Conservation (phyloP, 2,888 invertebrate genomes). For the Eristalis tenax region DNA sequence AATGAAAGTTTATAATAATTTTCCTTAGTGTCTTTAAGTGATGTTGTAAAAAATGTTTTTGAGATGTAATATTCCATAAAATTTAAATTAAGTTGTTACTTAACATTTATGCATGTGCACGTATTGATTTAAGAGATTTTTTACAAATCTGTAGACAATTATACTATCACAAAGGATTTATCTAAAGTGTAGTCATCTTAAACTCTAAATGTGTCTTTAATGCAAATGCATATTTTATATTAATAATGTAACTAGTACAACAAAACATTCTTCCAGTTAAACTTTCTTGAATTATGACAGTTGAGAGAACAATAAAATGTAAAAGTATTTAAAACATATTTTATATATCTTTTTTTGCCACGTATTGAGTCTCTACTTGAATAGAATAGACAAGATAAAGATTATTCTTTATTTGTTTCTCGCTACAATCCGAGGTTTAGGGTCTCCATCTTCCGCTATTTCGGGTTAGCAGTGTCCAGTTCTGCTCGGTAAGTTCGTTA, state of each 20-base stretch:
- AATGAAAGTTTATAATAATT: slow-evolving; percentile 10
- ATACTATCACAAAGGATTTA: slow-evolving; percentile 31
- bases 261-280: slow-evolving; percentile 53
- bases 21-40: slow-evolving; percentile 35
- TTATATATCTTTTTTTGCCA: neutral
- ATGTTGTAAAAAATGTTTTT: slow-evolving; percentile 32
- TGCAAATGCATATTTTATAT: slow-evolving; percentile 16
- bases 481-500: too few relatives aligned
- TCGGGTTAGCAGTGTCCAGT: too few relatives aligned
- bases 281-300: slow-evolving; percentile 17
- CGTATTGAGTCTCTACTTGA: too few relatives aligned
- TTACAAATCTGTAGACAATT: slow-evolving; percentile 34
- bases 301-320: slow-evolving; percentile 8
- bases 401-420: too few relatives aligned
- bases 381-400: too few relatives aligned
- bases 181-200: neutral
- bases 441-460: rapidly evolving
- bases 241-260: slow-evolving; percentile 29
- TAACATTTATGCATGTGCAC: neutral
- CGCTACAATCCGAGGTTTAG: too few relatives aligned
- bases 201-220: neutral
- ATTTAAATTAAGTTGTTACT: neutral
- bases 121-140: slow-evolving; percentile 29
- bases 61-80: slow-evolving; percentile 8
- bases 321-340: neutral